A percentile compares a stretch with the other conserved stretches of the same genome.
Evolutionary conservation across 2,888 invertebrate genomes (phyloP).

Genomic region (Nyleta sp.): DNA sequence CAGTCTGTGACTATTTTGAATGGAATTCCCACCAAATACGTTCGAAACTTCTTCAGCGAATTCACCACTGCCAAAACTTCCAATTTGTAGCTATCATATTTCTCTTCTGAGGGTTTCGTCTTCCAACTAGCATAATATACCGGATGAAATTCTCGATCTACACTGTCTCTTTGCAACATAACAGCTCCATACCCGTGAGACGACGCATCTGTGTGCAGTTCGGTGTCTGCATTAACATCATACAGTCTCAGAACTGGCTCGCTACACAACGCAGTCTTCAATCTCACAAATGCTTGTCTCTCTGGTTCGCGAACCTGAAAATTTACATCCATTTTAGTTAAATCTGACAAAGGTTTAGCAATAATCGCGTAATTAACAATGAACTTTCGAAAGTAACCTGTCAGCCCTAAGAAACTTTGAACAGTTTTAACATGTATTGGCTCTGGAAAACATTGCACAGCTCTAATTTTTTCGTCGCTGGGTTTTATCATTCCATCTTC

Average conservation of each 20-base stretch:
- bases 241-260: constrained; percentile 58
- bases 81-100: constrained; percentile 1
- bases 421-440: constrained; percentile 39
- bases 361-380: constrained; percentile 35
- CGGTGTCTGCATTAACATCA: constrained; percentile 24
- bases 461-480: background rate
- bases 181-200: constrained; percentile 32
- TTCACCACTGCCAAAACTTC: background rate
- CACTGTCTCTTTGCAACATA: constrained; percentile 29
- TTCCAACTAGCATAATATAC: background rate
- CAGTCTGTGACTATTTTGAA: constrained; percentile 8
- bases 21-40: background rate
- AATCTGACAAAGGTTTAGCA: constrained; percentile 31
- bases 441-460: constrained; percentile 32
- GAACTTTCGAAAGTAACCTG: constrained; percentile 41
- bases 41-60: constrained; percentile 1
- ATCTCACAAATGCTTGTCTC: constrained; percentile 44
- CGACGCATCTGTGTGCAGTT: constrained; percentile 14
- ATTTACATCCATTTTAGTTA: background rate
- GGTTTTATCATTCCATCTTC: background rate
- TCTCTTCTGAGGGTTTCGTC: background rate
- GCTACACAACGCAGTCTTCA: constrained; percentile 37
- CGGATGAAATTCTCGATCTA: constrained; percentile 25
- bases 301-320: constrained; percentile 2
- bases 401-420: constrained; percentile 58